phyloP scores from a whole-genome alignment of 2,888 invertebrate species.

The Eugnorisma glareosa region DNA sequence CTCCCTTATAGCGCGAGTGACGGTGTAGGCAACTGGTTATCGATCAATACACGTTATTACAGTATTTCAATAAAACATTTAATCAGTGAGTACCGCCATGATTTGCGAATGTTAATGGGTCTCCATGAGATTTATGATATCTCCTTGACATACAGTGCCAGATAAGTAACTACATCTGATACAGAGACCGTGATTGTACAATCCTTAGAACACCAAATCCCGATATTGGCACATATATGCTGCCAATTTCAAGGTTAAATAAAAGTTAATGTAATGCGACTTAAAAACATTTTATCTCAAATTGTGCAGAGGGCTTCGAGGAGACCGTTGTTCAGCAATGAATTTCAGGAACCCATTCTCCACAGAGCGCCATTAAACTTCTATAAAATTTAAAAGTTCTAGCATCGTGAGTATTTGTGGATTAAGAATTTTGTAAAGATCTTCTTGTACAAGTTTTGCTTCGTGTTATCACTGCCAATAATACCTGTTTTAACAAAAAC shows the following conservation, averaged over 20 bases:
- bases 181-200: conserved; percentile 25
- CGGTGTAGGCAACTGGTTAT: neutral
- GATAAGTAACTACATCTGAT: neutral
- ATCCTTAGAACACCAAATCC: conserved; percentile 11
- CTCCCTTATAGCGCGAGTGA: neutral
- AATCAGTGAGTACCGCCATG: neutral
- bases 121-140: conserved; percentile 6
- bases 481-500: too few relatives aligned
- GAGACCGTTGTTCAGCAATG: too few relatives aligned
- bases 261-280: neutral
- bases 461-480: too few relatives aligned
- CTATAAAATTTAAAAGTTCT: too few relatives aligned
- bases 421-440: too few relatives aligned
- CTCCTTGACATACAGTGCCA: neutral
- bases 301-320: too few relatives aligned
- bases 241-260: conserved; percentile 12
- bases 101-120: neutral
- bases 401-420: too few relatives aligned
- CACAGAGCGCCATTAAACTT: too few relatives aligned
- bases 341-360: too few relatives aligned
- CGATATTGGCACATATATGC: too few relatives aligned
- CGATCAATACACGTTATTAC: neutral
- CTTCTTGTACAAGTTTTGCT: too few relatives aligned
- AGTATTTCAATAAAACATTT: neutral
- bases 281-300: too few relatives aligned